A percentile compares a stretch with the other conserved stretches of the same genome.
Conservation (phyloP, 2,113 vertebrate species). For the Riparia riparia region DNA sequence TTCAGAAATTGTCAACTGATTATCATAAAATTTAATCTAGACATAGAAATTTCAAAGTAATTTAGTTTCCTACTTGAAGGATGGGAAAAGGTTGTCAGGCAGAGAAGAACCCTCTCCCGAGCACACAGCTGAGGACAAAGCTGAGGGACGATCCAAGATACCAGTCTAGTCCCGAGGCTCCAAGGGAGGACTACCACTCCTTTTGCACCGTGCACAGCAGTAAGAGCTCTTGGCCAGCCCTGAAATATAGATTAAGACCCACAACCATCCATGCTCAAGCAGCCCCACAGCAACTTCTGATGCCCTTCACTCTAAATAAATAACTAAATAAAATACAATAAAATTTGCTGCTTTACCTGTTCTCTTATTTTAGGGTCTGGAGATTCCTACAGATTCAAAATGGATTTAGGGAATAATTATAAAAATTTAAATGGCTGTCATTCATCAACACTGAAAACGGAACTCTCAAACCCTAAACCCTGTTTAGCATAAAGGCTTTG, state of each 20-base stretch:
- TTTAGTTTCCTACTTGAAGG: not conserved
- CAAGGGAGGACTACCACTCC: not conserved
- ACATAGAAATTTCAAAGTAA: not conserved
- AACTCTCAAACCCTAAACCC: not conserved
- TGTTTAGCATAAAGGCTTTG: not conserved
- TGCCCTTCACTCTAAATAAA: not conserved
- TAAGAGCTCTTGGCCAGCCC: not conserved
- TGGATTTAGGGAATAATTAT: slow-evolving; percentile 26
- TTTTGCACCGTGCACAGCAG: fast-evolving
- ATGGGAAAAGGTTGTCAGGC: not conserved
- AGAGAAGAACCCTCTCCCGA: not conserved
- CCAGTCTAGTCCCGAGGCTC: not conserved
- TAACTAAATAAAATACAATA: not conserved
- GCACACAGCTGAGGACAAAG: not conserved
- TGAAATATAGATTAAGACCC: not conserved
- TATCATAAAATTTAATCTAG: not conserved
- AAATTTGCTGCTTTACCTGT: not conserved
- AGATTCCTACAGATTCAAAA: not conserved
- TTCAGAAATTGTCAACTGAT: not conserved
- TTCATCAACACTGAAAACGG: not conserved
- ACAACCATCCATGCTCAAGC: not conserved
- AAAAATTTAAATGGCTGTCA: slow-evolving; percentile 4
- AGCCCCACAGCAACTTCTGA: not conserved
- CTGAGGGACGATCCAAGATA: not conserved
- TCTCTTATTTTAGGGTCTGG: not conserved